Base-by-base conservation (phyloP, 2,797 vertebrate species). In the Esox masquinongy region DNA sequence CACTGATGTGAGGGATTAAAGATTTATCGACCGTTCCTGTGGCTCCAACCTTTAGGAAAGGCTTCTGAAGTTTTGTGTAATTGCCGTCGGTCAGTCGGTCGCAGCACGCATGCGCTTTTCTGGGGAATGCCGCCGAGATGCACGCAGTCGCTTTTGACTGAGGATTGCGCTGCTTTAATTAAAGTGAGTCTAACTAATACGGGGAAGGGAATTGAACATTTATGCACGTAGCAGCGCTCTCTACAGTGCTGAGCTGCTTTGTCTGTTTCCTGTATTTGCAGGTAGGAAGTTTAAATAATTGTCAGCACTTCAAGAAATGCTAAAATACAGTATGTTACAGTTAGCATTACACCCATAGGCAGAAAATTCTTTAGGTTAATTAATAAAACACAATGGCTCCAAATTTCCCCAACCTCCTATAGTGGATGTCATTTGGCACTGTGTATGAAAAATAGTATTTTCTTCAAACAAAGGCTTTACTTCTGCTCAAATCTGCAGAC, bases 1-100 rank as follows among this genome's bases (percentile, higher is more conserved):
- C 76, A 81, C 78, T 69, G 75, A 82, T 77, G 74, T 77, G 67
- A 77, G 74, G 83, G 82, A 81, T 79, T 83, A 79, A 80, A 81
- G 76, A 70, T 77, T 80, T 82, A 82, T 83, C 75, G 79, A 80
- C 77, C 77, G 50, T 76, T 80, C 76, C 72, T 66, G 75, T 78
- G 78, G 34, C 74, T 74, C 79, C 79, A 61, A 77, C 73, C 79
- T 83, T 74, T 77, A 74, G 78, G 72, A 76, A 71, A 31, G 77
- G 75, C 77, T 43, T 78, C 74, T 82, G 77, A 84, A 83, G 82
- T 77, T 69, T 11, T 59, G 72, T 79, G 73, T 84, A 78, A 84
- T 80, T 85, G 80, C 56, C 70, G 77, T 67, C 63, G 77, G 77
- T 83, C 70, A 80, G 68, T 72, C 71, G 74, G 49, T 68, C 70